Conservation (phyloP, 2,888 invertebrate genomes). For the Ashinkailepas kermadecensis region DNA sequence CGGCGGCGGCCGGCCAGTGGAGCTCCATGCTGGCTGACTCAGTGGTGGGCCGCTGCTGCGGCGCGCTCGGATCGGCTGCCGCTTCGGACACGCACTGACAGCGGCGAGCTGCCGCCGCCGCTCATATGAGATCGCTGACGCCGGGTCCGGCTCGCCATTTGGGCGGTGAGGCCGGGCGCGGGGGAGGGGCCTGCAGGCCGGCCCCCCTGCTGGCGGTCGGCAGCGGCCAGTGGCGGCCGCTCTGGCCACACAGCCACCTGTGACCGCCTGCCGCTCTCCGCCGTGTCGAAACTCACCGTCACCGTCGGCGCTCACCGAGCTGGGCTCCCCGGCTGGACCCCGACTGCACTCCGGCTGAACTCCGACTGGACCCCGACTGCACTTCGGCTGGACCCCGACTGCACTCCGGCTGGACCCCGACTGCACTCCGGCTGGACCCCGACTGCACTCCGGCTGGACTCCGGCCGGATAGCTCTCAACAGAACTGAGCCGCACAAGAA, state of each 20-base stretch:
- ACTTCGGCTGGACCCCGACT: too few relatives aligned
- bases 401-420: too few relatives aligned
- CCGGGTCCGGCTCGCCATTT: neutral
- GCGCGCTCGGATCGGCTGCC: neutral
- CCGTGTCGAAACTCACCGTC: too few relatives aligned
- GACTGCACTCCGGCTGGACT: too few relatives aligned
- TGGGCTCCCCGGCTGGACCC: too few relatives aligned
- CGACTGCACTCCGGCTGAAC: too few relatives aligned
- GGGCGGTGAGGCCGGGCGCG: neutral
- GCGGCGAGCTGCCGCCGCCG: neutral
- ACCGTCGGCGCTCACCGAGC: too few relatives aligned
- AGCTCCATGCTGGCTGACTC: neutral
- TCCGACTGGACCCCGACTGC: too few relatives aligned
- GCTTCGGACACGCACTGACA: neutral
- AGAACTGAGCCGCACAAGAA: too few relatives aligned
- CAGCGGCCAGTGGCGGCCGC: neutral
- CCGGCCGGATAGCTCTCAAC: too few relatives aligned
- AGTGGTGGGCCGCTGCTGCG: neutral
- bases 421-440: too few relatives aligned
- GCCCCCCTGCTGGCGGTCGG: neutral
- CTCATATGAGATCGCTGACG: neutral
- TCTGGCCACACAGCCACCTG: neutral
- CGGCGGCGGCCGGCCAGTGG: neutral
- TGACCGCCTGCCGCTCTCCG: too few relatives aligned
- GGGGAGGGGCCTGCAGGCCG: slow-evolving; percentile 16